Conservation (phyloP, 2,797 vertebrate genomes). For the Protonibea diacanthus region DNA sequence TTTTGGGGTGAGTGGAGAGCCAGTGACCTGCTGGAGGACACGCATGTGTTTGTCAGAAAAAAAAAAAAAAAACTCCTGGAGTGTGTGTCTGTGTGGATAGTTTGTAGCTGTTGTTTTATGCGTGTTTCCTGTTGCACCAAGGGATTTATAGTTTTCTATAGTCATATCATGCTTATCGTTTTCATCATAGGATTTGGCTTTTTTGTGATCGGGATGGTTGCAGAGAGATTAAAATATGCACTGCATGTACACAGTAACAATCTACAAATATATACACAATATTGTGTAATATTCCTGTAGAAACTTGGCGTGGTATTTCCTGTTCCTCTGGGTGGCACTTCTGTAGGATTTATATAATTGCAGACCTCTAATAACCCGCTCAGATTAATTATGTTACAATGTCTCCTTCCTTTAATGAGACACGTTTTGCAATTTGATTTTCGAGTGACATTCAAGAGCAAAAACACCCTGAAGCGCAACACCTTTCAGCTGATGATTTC, state of each 20-base stretch:
- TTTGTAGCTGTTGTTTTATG: not conserved
- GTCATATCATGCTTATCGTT: not conserved
- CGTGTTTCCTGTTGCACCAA: conserved; percentile 2
- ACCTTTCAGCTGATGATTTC: not conserved
- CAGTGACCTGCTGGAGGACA: conserved; percentile 65
- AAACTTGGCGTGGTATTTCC: not conserved
- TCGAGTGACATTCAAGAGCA: conserved; percentile 35
- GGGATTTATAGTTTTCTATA: not conserved
- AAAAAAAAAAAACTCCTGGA: not conserved
- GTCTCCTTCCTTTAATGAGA: conserved; percentile 17
- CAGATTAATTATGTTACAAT: not conserved
- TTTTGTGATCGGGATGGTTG: not conserved
- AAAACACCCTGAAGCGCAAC: not conserved
- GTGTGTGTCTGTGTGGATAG: not conserved
- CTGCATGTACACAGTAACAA: not conserved
- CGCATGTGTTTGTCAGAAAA: conserved; percentile 11
- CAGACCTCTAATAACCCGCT: not conserved
- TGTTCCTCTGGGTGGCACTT: not conserved
- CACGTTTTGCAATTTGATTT: conserved; percentile 42
- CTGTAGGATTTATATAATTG: not conserved
- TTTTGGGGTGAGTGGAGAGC: conserved; percentile 64
- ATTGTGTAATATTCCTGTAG: not conserved
- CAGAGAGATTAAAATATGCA: not conserved
- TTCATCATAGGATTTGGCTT: not conserved
- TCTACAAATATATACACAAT: not conserved